phyloP scores from a whole-genome alignment of 2,113 vertebrate species.

The Hyaena hyaena region DNA sequence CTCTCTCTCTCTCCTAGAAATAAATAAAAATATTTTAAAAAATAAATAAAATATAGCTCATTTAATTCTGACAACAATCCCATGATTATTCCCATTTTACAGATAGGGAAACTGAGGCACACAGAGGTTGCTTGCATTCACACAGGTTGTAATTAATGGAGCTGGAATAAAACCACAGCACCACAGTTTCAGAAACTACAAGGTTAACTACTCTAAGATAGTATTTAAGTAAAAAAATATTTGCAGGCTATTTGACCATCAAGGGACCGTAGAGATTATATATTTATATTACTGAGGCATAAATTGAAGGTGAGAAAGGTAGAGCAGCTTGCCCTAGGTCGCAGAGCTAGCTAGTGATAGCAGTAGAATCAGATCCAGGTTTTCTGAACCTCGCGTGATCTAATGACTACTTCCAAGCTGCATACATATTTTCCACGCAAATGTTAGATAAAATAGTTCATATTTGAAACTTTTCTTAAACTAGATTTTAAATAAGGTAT shows the following conservation, averaged over 20 bases:
- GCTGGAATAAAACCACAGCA: not conserved
- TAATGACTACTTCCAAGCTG: not conserved
- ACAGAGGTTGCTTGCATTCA: not conserved
- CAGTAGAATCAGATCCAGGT: not conserved
- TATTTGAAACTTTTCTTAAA: conserved; percentile 13
- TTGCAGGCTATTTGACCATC: not conserved
- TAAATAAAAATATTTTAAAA: not conserved
- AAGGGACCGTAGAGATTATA: not conserved
- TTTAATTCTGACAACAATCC: not conserved
- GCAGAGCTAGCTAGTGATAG: not conserved
- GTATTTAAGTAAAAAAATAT: not conserved
- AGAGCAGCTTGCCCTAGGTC: not conserved
- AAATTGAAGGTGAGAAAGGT: not conserved
- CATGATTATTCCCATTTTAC: not conserved
- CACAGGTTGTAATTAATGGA: not conserved
- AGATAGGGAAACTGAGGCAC: not conserved
- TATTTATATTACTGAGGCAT: not conserved
- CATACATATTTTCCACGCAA: conserved; percentile 14
- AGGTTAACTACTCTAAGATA: not conserved
- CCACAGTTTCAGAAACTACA: not conserved
- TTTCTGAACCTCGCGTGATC: not conserved
- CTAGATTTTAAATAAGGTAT: conserved; percentile 31
- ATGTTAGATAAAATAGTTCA: conserved; percentile 37
- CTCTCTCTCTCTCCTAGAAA: too few relatives aligned
- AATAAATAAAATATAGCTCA: conserved; percentile 12